These are phyloP conservation scores for Propsilocerus akamusi DNA, from an alignment of 1,140 invertebrate species.

Conservation along the genomic window DNA sequence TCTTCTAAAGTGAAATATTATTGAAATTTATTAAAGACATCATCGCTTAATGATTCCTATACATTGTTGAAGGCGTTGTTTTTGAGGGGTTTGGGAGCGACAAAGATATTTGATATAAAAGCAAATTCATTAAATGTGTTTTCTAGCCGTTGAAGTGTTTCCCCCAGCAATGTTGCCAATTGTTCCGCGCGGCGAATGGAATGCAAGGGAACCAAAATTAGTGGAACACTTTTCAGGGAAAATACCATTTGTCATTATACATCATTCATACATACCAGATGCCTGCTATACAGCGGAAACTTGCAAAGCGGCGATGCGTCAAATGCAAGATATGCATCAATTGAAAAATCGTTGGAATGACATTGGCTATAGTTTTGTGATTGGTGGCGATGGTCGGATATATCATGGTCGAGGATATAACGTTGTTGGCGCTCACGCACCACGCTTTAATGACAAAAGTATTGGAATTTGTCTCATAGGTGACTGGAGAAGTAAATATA, in stretches of 20 bases:
- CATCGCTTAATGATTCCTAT: too few relatives aligned
- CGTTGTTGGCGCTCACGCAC: slow-evolving; percentile 47
- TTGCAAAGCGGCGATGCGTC: slow-evolving; percentile 30
- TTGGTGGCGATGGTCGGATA: slow-evolving; percentile 55
- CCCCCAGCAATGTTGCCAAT: slow-evolving; percentile 21
- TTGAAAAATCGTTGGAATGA: slow-evolving; percentile 43
- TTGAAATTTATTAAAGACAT: too few relatives aligned
- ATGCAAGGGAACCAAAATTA: slow-evolving; percentile 31
- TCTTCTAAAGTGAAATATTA: too few relatives aligned
- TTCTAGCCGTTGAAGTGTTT: neutral
- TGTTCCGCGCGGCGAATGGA: slow-evolving; percentile 36
- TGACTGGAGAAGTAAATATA: slow-evolving; percentile 34
- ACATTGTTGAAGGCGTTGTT: too few relatives aligned
- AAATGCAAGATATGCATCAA: slow-evolving; percentile 37
- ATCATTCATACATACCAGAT: slow-evolving; percentile 43
- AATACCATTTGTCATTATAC: slow-evolving; percentile 54
- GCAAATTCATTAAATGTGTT: neutral
- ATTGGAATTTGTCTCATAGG: slow-evolving; percentile 57
- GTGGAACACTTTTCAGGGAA: slow-evolving; percentile 30
- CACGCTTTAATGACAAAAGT: slow-evolving; percentile 44
- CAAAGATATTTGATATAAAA: too few relatives aligned
- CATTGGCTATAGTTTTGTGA: slow-evolving; percentile 58
- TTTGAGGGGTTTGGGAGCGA: too few relatives aligned
- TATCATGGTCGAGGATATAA: slow-evolving; percentile 63
- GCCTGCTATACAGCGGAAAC: slow-evolving; percentile 32